phyloP scores from a whole-genome alignment of 1,140 invertebrate genomes.

The Popillia japonica region DNA sequence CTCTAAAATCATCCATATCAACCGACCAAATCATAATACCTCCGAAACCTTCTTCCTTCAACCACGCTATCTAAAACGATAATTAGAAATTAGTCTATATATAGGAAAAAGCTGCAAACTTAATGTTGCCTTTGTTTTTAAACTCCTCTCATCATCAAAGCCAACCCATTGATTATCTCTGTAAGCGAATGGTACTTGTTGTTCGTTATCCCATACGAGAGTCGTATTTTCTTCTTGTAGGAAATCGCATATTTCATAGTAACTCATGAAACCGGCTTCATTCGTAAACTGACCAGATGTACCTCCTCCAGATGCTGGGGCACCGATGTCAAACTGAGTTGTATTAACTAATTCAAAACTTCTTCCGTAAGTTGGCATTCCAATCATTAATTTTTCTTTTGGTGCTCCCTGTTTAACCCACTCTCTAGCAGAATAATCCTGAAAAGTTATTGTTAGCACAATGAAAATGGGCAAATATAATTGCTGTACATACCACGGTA shows the following conservation, averaged over 20 bases:
- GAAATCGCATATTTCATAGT: slow-evolving; percentile 96
- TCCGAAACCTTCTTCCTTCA: slow-evolving; percentile 92
- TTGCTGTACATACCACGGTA: slow-evolving; percentile 75
- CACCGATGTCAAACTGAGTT: slow-evolving; percentile 91
- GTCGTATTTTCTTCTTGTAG: slow-evolving; percentile 90
- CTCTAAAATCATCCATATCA: slow-evolving; percentile 95
- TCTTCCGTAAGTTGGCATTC: slow-evolving; percentile 94
- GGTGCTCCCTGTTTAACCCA: slow-evolving; percentile 95
- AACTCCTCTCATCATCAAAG: slow-evolving; percentile 92
- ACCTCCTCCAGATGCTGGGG: slow-evolving; percentile 87
- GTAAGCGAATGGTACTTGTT: slow-evolving; percentile 94
- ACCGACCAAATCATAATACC: slow-evolving; percentile 98
- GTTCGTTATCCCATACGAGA: slow-evolving; percentile 95
- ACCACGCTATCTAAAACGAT: slow-evolving; percentile 83
- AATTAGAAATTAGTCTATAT: neutral
- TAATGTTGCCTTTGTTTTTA: slow-evolving; percentile 85
- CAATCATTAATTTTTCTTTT: slow-evolving; percentile 94
- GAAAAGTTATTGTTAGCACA: slow-evolving; percentile 41
- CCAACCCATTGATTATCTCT: slow-evolving; percentile 93
- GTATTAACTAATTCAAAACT: slow-evolving; percentile 92
- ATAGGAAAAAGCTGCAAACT: neutral
- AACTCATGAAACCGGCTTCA: slow-evolving; percentile 91
- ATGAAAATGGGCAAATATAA: neutral
- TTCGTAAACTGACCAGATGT: slow-evolving; percentile 84
- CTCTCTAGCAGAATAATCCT: slow-evolving; percentile 90